These are phyloP conservation scores for Drosophila niveifrons DNA, from an alignment of 2,888 invertebrate genomes.

Conservation along the genomic window DNA sequence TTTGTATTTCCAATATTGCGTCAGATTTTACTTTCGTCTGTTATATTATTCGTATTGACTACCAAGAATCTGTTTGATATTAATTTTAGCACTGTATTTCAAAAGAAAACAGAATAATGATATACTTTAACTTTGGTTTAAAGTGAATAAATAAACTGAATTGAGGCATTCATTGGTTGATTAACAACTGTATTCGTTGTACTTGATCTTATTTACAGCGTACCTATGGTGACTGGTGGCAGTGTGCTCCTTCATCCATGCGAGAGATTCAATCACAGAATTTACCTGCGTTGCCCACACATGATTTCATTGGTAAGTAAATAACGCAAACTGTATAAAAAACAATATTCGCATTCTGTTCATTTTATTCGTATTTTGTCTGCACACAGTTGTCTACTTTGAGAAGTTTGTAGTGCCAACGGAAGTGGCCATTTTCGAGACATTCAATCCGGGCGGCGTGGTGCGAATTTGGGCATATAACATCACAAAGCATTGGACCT, in stretches of 20 bases:
- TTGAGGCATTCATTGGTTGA: too few relatives aligned
- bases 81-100: too few relatives aligned
- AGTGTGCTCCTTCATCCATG: conserved; percentile 90
- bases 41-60: too few relatives aligned
- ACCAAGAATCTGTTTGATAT: too few relatives aligned
- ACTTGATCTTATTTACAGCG: conserved; percentile 86
- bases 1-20: too few relatives aligned
- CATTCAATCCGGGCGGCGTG: conserved; percentile 94
- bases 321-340: background rate
- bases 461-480: conserved; percentile 91
- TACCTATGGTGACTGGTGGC: conserved; percentile 95
- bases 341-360: background rate
- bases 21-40: too few relatives aligned
- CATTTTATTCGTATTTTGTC: background rate
- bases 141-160: too few relatives aligned
- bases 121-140: too few relatives aligned
- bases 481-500: conserved; percentile 88
- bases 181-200: background rate
- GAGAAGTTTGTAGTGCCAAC: conserved; percentile 84
- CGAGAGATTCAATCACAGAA: conserved; percentile 91
- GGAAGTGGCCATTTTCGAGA: conserved; percentile 91
- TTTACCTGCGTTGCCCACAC: conserved; percentile 88
- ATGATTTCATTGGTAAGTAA: conserved; percentile 91
- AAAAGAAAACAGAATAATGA: too few relatives aligned
- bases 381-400: conserved; percentile 82